Conservation (phyloP, 2,113 vertebrate species). For the Antechinus flavipes region DNA sequence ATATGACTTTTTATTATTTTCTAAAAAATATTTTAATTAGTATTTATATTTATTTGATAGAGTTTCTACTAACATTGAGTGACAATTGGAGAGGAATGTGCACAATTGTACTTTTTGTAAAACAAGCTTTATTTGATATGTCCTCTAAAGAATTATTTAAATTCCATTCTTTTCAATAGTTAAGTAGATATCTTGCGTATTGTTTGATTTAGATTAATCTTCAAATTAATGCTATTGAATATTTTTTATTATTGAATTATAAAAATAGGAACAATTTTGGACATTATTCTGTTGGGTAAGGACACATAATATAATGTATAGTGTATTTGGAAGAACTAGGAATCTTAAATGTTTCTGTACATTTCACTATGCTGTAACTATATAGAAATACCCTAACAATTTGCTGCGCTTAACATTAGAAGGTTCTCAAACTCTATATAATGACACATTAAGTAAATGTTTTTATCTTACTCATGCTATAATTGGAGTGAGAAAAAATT, state of each 20-base stretch:
- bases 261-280: background rate
- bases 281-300: background rate
- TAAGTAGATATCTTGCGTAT: background rate
- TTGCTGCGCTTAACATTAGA: background rate
- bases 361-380: background rate
- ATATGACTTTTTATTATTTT: background rate
- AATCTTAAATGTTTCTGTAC: too few species aligned
- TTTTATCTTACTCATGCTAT: background rate
- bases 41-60: background rate
- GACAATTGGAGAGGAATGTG: background rate
- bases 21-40: background rate
- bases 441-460: background rate
- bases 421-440: background rate
- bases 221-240: background rate
- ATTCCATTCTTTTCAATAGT: background rate
- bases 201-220: background rate
- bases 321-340: too few species aligned
- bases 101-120: constrained; percentile 13
- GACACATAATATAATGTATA: too few species aligned
- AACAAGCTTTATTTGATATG: background rate
- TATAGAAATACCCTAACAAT: background rate
- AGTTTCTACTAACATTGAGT: background rate
- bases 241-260: constrained; percentile 6
- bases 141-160: background rate
- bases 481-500: background rate